Evolutionary conservation across 53 echinoderm and acorn worm genomes (phyloP), one percentile per base, ranked within the genome.

Genomic region (Mesocentrotus franciscanus): DNA sequence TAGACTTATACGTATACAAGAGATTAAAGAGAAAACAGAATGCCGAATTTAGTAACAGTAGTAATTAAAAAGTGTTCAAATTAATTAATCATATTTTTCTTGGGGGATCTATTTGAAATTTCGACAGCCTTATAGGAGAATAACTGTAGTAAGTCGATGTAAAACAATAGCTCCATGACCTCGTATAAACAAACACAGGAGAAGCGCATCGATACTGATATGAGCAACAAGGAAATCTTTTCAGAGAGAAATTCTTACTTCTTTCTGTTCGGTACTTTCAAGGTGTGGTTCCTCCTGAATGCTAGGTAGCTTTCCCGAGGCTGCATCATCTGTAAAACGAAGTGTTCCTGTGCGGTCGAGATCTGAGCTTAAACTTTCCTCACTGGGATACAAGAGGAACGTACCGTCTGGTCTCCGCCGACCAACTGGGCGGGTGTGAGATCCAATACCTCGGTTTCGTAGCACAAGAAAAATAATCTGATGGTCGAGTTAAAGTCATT

Each of bases 211-310:
- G 49, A 49, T 49, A 49, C 5, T 49, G 49, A 49, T 49, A 49
- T 39, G 3, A 39, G 61, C 0, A 64, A 64, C 18, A 16, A 18
- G 64, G 64, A 64, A 64, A 64, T 20, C 18, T 72, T 72, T 71
- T n/a, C 10, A n/a, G 8, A n/a, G 29, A 72, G 26, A 8, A 13
- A 14, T 42, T 8, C 20, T 36, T 81, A 93, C 93, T 74, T 93
- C 93, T 26, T n/a, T 55, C 15, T 75, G 74, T 15, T 62, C 94
- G 15, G 20, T 57, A 27, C 9, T 17, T 75, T 94, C 94, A 32
- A 94, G 81, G 26, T 94, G 84, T 4, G 94, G 94, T 34, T 94
- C 94, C 42, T 94, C 94, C 62, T 83, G 33, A 83, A 94, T 94
- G 61, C 94, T 94, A 16, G 94, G 94, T 9, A 94, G 84, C 84